A percentile compares a stretch with the other conserved stretches of the same genome.
Evolutionary conservation across 2,113 vertebrate species (phyloP).

Genomic region (Ameiurus melas): DNA sequence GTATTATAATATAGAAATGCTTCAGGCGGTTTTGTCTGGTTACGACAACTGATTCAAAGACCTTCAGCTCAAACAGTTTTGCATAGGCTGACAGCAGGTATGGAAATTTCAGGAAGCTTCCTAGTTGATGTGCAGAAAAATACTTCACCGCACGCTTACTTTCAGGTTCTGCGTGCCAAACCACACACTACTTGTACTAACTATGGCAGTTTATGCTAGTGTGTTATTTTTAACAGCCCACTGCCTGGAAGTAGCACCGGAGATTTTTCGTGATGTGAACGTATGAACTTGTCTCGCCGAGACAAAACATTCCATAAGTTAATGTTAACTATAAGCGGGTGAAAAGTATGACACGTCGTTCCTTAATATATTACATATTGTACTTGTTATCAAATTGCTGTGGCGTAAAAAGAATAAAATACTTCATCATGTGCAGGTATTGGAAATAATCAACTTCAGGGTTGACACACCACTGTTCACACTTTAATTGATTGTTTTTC

Average conservation of each 20-base stretch:
- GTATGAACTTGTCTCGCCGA: background rate
- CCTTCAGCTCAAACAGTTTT: background rate
- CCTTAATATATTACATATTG: background rate
- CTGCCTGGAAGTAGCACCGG: background rate
- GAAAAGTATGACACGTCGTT: background rate
- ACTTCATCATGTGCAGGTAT: background rate
- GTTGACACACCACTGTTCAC: background rate
- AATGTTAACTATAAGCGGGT: background rate
- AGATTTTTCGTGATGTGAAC: background rate
- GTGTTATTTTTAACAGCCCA: background rate
- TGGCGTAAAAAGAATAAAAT: background rate
- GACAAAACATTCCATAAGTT: background rate
- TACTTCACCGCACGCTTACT: background rate
- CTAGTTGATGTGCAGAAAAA: background rate
- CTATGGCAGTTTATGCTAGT: too few species aligned
- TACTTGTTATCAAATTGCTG: background rate
- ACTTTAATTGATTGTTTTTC: background rate
- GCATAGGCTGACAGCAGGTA: background rate
- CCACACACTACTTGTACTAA: background rate
- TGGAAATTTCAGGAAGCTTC: background rate
- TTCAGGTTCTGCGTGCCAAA: background rate
- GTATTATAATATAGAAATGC: background rate
- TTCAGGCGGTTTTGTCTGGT: background rate
- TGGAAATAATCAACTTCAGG: background rate
- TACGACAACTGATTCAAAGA: background rate